phyloP scores from a whole-genome alignment of 2,888 invertebrate genomes.

The Gastracanthus pulcherrimus region DNA sequence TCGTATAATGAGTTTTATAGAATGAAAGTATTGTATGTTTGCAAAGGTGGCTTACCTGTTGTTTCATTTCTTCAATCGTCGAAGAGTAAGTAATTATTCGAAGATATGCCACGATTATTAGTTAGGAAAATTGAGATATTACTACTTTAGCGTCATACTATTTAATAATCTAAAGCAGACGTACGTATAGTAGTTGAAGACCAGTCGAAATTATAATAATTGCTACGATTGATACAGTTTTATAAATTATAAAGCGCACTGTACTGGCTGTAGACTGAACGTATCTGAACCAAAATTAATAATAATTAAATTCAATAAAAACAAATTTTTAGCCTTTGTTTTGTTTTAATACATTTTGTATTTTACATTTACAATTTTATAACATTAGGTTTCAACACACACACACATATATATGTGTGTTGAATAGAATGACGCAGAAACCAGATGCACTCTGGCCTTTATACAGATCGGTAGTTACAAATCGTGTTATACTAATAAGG shows the following conservation, averaged over 20 bases:
- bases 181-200: conserved; percentile 60
- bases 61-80: conserved; percentile 54
- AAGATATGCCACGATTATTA: conserved; percentile 20
- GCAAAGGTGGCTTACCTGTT: conserved; percentile 54
- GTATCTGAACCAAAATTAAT: conserved; percentile 3
- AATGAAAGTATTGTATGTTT: no score
- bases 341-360: no score
- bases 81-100: conserved; percentile 40
- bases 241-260: conserved; percentile 19
- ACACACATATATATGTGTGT: no score
- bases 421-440: no score
- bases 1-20: no score
- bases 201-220: conserved; percentile 59
- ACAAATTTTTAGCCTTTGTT: no score
- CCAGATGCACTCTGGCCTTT: no score
- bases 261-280: background rate
- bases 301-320: background rate
- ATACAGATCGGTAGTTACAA: no score
- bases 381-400: no score
- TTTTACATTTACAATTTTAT: no score
- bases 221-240: conserved; percentile 17
- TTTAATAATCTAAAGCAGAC: conserved; percentile 8
- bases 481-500: no score
- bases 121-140: conserved; percentile 38
- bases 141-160: conserved; percentile 37